Percentiles rank a stretch among this genome's conserved stretches.
Evolutionary conservation across 2,113 vertebrate genomes (phyloP).

Genomic region (Colius striatus): DNA sequence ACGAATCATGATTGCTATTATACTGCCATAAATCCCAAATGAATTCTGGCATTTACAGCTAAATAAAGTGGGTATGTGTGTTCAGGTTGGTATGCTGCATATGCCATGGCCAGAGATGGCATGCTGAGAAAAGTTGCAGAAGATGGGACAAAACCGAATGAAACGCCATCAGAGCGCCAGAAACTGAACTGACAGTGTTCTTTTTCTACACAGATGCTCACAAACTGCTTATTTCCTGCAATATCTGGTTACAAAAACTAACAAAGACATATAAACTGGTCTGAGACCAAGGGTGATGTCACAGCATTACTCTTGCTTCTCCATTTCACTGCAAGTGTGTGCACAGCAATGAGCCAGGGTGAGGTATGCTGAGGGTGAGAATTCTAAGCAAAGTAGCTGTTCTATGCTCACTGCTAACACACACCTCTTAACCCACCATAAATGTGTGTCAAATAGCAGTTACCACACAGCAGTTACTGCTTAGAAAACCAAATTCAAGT

Average conservation of each 20-base stretch:
- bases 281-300: background rate
- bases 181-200: background rate
- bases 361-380: background rate
- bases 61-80: background rate
- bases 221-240: background rate
- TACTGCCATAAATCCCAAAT: background rate
- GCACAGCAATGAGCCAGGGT: background rate
- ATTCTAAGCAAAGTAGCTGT: background rate
- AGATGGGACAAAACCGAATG: background rate
- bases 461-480: background rate
- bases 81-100: rapidly evolving
- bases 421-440: background rate
- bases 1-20: background rate
- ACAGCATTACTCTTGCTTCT: background rate
- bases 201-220: background rate
- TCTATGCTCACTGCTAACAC: background rate
- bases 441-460: background rate
- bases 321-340: background rate
- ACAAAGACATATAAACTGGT: background rate
- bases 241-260: background rate
- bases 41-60: background rate
- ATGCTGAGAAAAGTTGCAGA: background rate
- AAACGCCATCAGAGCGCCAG: background rate
- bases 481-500: background rate
- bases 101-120: background rate